These are phyloP conservation scores for Nymphalis c-album DNA, from an alignment of 2,888 invertebrate species.

Conservation along the genomic window DNA sequence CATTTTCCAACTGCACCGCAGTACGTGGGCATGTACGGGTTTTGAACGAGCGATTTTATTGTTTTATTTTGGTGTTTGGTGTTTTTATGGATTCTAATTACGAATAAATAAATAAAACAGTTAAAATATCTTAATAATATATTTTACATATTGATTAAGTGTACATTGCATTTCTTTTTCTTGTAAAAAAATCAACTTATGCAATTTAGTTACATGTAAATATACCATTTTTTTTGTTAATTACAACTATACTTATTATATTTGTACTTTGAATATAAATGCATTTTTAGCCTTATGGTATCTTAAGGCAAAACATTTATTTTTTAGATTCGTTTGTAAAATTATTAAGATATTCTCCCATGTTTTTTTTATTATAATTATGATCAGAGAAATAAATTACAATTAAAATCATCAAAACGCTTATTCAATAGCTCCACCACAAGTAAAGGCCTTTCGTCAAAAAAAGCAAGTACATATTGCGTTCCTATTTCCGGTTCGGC, in stretches of 20 bases:
- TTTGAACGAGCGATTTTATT: constrained; percentile 20
- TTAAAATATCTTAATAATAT: background rate
- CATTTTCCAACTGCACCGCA: constrained; percentile 52
- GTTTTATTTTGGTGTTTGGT: background rate
- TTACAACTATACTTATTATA: no score
- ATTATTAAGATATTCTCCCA: no score
- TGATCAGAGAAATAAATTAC: background rate
- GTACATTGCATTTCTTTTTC: no score
- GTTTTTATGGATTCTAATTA: background rate
- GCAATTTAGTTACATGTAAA: no score
- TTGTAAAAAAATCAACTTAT: no score
- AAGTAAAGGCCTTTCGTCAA: constrained; percentile 60
- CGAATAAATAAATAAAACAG: background rate
- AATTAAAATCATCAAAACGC: constrained; percentile 18
- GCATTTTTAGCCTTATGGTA: no score
- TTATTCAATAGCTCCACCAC: constrained; percentile 52
- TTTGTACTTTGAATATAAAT: no score
- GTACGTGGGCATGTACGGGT: constrained; percentile 23
- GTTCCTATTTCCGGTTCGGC: constrained; percentile 71
- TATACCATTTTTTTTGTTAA: no score
- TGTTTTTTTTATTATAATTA: background rate
- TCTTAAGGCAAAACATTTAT: no score
- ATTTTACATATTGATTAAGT: no score
- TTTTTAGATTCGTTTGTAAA: no score
- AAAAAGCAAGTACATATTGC: constrained; percentile 59